Conservation (phyloP, 37 sponge, comb jelly and placozoan genomes). For the Haliclona indistincta region DNA sequence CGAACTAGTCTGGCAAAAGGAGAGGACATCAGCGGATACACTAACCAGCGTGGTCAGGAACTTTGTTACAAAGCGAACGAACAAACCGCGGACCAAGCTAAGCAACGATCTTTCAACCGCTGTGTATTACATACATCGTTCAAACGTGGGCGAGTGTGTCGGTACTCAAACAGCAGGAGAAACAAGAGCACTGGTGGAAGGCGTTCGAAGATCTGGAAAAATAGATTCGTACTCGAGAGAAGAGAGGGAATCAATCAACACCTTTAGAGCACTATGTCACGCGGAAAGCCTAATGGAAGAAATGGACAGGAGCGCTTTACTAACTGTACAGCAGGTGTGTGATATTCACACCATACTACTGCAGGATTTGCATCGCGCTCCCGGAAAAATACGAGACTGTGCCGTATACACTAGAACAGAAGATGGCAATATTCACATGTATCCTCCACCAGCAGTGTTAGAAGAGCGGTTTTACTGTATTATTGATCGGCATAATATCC, state of each 20-base stretch:
- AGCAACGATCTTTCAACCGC: too few species aligned
- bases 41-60: too few species aligned
- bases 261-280: slow-evolving; percentile 28
- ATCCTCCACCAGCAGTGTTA: slow-evolving; percentile 18
- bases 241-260: slow-evolving; percentile 40
- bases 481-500: slow-evolving; percentile 53
- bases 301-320: slow-evolving; percentile 31
- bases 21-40: too few species aligned
- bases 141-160: slow-evolving; percentile 46
- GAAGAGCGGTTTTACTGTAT: slow-evolving; percentile 30
- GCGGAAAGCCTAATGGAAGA: slow-evolving; percentile 7
- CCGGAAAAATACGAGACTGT: slow-evolving; percentile 33
- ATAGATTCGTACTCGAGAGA: too few species aligned
- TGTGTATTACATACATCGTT: slow-evolving; percentile 32
- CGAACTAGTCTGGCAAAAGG: too few species aligned
- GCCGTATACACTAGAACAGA: slow-evolving; percentile 29
- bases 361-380: slow-evolving; percentile 16
- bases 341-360: slow-evolving; percentile 33
- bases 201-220: background rate
- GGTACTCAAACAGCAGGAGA: slow-evolving; percentile 29
- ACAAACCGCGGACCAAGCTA: too few species aligned
- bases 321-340: slow-evolving; percentile 52
- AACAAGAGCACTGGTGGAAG: too few species aligned
- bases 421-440: slow-evolving; percentile 17
- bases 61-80: too few species aligned